These are phyloP conservation scores for Unio delphinus DNA, from an alignment of 2,888 invertebrate species.

Conservation along the genomic window DNA sequence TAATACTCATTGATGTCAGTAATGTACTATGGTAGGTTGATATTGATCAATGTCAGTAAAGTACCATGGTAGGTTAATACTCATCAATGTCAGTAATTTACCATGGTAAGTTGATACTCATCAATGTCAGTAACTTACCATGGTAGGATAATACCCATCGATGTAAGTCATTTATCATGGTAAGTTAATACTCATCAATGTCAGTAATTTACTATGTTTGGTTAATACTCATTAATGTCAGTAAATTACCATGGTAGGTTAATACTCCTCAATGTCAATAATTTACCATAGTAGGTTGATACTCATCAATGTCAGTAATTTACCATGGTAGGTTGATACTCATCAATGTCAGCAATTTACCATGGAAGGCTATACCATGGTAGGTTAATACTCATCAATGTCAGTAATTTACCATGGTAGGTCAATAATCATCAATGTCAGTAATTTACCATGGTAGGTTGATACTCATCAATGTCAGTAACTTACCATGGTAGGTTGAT, in stretches of 20 bases:
- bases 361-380: slow-evolving; percentile 17
- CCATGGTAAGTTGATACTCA: slow-evolving; percentile 52
- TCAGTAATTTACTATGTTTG: slow-evolving; percentile 52
- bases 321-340: slow-evolving; percentile 56
- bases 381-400: slow-evolving; percentile 55
- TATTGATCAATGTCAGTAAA: slow-evolving; percentile 6
- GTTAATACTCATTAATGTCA: slow-evolving; percentile 50
- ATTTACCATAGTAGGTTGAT: slow-evolving; percentile 57
- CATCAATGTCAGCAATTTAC: slow-evolving; percentile 54
- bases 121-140: slow-evolving; percentile 55
- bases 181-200: slow-evolving; percentile 55
- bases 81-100: slow-evolving; percentile 53
- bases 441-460: slow-evolving; percentile 54
- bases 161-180: slow-evolving; percentile 51
- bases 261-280: slow-evolving; percentile 47
- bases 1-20: slow-evolving; percentile 48
- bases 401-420: slow-evolving; percentile 51
- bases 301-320: slow-evolving; percentile 49
- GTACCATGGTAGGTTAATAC: slow-evolving; percentile 56
- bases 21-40: slow-evolving; percentile 12
- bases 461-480: slow-evolving; percentile 48
- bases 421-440: slow-evolving; percentile 51
- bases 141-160: slow-evolving; percentile 54
- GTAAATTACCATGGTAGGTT: slow-evolving; percentile 54
- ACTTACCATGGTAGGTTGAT: slow-evolving; percentile 57